A percentile compares a stretch with the other conserved stretches of the same genome.
These are phyloP conservation scores for Polylopha cassiicola DNA, from an alignment of 2,888 invertebrate species.

Conservation along the genomic window DNA sequence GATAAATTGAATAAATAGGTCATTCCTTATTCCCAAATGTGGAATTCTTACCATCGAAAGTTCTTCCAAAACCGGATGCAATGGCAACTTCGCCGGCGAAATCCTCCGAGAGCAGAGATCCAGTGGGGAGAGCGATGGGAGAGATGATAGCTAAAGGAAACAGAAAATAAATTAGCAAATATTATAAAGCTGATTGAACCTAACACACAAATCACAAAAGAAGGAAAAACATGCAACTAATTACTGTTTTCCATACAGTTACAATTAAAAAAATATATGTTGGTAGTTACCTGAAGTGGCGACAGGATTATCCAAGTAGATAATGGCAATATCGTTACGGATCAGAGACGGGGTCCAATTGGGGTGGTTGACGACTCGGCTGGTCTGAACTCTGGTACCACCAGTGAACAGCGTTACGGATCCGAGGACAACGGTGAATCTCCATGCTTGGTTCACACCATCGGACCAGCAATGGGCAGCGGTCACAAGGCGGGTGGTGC, in stretches of 20 bases:
- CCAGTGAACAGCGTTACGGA: slow-evolving; percentile 16
- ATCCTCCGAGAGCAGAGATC: slow-evolving; percentile 26
- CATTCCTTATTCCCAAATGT: neutral
- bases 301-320: slow-evolving; percentile 36
- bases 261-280: neutral
- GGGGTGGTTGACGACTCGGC: slow-evolving; percentile 31
- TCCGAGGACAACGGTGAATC: slow-evolving; percentile 44
- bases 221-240: neutral
- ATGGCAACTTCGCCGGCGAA: slow-evolving; percentile 33
- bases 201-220: neutral
- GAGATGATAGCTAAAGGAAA: slow-evolving; percentile 35
- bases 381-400: slow-evolving; percentile 20
- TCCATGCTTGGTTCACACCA: slow-evolving; percentile 44
- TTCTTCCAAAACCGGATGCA: slow-evolving; percentile 44
- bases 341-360: slow-evolving; percentile 38
- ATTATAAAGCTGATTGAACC: neutral
- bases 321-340: slow-evolving; percentile 46
- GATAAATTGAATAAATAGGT: neutral
- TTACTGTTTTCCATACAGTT: neutral
- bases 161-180: neutral
- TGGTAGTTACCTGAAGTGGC: slow-evolving; percentile 36
- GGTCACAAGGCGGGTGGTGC: slow-evolving; percentile 35
- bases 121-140: slow-evolving; percentile 38
- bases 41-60: slow-evolving; percentile 33
- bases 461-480: slow-evolving; percentile 62